Evolutionary conservation across 1,140 invertebrate species (phyloP), one percentile per base, ranked within the genome.

Genomic region (Diorhabda sublineata): DNA sequence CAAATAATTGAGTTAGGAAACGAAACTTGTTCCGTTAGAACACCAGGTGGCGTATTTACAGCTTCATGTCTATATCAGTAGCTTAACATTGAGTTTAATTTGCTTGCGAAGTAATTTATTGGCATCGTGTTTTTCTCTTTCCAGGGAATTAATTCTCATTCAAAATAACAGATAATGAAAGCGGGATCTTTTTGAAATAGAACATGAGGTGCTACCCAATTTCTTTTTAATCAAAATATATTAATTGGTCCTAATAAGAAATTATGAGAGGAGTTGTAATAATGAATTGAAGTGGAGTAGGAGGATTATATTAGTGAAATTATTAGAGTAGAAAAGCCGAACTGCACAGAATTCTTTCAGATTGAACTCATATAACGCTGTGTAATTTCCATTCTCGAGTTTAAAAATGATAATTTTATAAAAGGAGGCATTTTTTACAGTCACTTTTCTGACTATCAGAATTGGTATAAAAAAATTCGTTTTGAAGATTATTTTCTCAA

Each of bases 1-100:
- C 70, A 57, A 8, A 65, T 74, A 74, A 74, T 74, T 74, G 73
- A 74, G 73, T 72, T 72, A 68, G 66, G 71, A 70, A 70, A 74
- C 64, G 62, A 66, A 69, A 74, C 61, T 67, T 68, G 71, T 74
- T 72, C 71, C 68, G 68, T 9, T 41, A 56, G 72, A 73, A 74
- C 73, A 72, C 69, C 73, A 74, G 73, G 73, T 74, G 73, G 73
- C 61, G 70, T 45, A 58, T 61, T 60, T 68, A 68, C 66, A 57
- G 61, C 66, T 68, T 61, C 58, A 44, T 2, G 61, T 62, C 44
- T 62, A 45, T 42, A 62, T 62, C 61, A 62, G 61, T 62, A 44
- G 44, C 61, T 62, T 6, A 62, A 62, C n/a, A 7, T 11, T 6
- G 45, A 62, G 44, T 62, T 62, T 44, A 62, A 62, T 62, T 62